Conservation (phyloP, 1,140 invertebrate species). For the Drosophila quadrilineata region DNA sequence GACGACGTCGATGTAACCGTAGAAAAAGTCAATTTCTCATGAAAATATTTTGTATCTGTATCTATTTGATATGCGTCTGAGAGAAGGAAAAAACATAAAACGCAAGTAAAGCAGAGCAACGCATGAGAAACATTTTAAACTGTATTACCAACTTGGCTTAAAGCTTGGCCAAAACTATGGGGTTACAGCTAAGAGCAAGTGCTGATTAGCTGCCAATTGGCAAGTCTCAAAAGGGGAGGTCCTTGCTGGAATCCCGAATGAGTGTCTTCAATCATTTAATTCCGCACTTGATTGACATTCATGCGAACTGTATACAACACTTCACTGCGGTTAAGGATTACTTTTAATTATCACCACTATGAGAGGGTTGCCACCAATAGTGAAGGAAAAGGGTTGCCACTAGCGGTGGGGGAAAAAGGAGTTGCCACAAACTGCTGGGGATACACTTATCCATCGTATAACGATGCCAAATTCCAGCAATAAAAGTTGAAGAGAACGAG, state of each 20-base stretch:
- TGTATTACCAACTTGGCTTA: constrained; percentile 14
- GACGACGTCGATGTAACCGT: constrained; percentile 41
- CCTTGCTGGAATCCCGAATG: too few relatives aligned
- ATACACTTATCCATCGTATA: too few relatives aligned
- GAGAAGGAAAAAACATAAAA: constrained; percentile 12
- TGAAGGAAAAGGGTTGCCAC: neutral
- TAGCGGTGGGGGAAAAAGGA: neutral
- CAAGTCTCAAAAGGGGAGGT: constrained; percentile 1
- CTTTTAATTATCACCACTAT: constrained; percentile 63
- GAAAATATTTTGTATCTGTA: constrained; percentile 76
- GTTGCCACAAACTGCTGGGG: too few relatives aligned
- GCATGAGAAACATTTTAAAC: constrained; percentile 33
- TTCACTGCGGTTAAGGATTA: constrained; percentile 49
- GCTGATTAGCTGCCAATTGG: constrained; percentile 27
- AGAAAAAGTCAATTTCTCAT: constrained; percentile 81
- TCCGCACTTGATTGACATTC: constrained; percentile 70
- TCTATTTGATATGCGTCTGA: constrained; percentile 55
- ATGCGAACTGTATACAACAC: constrained; percentile 67
- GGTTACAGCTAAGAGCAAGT: neutral
- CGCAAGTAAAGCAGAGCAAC: too few relatives aligned
- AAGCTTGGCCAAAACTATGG: constrained; percentile 22
- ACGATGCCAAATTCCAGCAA: too few relatives aligned
- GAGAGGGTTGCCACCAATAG: constrained; percentile 47
- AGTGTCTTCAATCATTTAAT: constrained; percentile 80
- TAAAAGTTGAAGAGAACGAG: neutral